Evolutionary conservation across 1,140 invertebrate species (phyloP).

Genomic region (Agraylea sexmaculata): DNA sequence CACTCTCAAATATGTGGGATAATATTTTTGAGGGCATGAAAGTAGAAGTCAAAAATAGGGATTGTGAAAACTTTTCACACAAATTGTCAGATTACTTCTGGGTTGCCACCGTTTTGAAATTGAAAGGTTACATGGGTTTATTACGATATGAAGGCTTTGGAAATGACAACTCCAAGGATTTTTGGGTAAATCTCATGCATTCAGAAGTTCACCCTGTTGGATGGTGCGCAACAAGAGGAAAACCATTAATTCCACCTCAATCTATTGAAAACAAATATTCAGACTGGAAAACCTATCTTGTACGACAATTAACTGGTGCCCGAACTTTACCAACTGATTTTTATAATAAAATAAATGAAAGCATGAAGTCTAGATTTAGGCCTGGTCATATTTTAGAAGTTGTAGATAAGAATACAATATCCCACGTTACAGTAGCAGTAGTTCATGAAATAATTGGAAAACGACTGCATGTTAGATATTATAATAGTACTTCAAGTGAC

Average conservation of each 20-base stretch:
- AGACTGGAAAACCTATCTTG: slow-evolving; percentile 90
- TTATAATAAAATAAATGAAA: slow-evolving; percentile 75
- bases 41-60: slow-evolving; percentile 87
- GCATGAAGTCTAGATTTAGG: slow-evolving; percentile 69
- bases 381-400: slow-evolving; percentile 81
- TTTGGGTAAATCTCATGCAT: slow-evolving; percentile 91
- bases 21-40: slow-evolving; percentile 90
- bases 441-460: slow-evolving; percentile 86
- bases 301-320: slow-evolving; percentile 83
- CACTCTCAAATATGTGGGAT: slow-evolving; percentile 85
- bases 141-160: slow-evolving; percentile 91
- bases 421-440: slow-evolving; percentile 78
- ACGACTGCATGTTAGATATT: slow-evolving; percentile 80
- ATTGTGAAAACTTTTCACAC: slow-evolving; percentile 68
- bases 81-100: slow-evolving; percentile 77
- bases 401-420: slow-evolving; percentile 90
- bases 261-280: slow-evolving; percentile 82
- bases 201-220: slow-evolving; percentile 90
- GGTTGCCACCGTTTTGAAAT: slow-evolving; percentile 85
- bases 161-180: slow-evolving; percentile 75
- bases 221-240: slow-evolving; percentile 92
- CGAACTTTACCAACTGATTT: slow-evolving; percentile 86
- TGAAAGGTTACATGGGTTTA: slow-evolving; percentile 86
- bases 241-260: slow-evolving; percentile 86
- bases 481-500: slow-evolving; percentile 63